These are phyloP conservation scores for Numida meleagris DNA, from an alignment of 2,113 vertebrate species.

Conservation along the genomic window DNA sequence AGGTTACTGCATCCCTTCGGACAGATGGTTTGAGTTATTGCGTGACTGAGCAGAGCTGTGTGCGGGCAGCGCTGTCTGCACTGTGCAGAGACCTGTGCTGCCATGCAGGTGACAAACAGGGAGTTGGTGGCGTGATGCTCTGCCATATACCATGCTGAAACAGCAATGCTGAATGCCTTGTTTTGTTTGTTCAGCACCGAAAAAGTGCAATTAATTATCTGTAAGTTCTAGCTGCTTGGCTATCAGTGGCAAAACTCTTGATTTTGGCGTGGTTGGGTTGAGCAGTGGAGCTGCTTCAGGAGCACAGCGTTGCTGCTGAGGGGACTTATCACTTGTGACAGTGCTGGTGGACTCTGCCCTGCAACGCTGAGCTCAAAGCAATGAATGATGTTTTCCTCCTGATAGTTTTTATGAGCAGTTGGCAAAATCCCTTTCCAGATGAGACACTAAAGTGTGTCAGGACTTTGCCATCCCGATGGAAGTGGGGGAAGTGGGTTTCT, in stretches of 20 bases:
- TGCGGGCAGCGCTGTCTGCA: not conserved
- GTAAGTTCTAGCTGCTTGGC: not conserved
- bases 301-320: not conserved
- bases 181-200: not conserved
- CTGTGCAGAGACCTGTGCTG: not conserved
- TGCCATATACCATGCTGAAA: not conserved
- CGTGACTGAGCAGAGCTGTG: not conserved
- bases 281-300: not conserved
- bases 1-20: not conserved
- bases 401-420: not conserved
- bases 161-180: not conserved
- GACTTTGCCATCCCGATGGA: not conserved
- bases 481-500: not conserved
- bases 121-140: not conserved
- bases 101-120: not conserved
- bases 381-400: not conserved
- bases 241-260: not conserved
- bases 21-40: not conserved
- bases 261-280: not conserved
- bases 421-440: not conserved
- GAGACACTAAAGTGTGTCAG: not conserved
- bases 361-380: not conserved
- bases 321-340: not conserved
- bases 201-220: not conserved
- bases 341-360: constrained; percentile 18